Evolutionary conservation across 1,140 invertebrate species (phyloP).

Genomic region (Himalopsyche phryganea): DNA sequence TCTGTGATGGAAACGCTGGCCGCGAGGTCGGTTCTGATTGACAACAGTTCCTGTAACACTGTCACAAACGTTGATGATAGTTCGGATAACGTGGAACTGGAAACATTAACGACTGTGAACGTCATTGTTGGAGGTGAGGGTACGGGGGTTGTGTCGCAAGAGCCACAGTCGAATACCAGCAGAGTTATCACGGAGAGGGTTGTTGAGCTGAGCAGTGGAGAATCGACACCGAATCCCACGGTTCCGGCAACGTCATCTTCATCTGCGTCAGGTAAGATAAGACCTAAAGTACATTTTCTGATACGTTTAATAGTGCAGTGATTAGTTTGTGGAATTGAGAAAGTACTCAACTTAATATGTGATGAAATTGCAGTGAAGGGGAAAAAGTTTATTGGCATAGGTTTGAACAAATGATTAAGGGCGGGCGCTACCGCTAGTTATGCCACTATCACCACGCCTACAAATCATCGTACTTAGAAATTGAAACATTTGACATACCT

Average conservation of each 20-base stretch:
- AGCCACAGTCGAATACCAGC: slow-evolving; percentile 36
- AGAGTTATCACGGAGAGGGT: slow-evolving; percentile 46
- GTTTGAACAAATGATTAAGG: too few relatives aligned
- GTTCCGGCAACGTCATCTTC: slow-evolving; percentile 37
- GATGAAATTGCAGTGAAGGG: too few relatives aligned
- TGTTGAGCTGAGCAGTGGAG: slow-evolving; percentile 40
- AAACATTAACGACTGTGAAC: slow-evolving; percentile 48
- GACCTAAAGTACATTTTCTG: too few relatives aligned
- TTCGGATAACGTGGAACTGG: slow-evolving; percentile 42
- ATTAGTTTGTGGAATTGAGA: too few relatives aligned
- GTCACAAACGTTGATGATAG: slow-evolving; percentile 35
- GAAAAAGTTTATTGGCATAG: too few relatives aligned
- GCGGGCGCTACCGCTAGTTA: too few relatives aligned
- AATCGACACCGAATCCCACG: slow-evolving; percentile 40
- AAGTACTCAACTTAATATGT: too few relatives aligned
- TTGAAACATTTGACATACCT: too few relatives aligned
- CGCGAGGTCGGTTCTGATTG: slow-evolving; percentile 49
- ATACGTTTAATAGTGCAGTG: too few relatives aligned
- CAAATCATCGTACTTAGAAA: too few relatives aligned
- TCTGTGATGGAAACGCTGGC: slow-evolving; percentile 52
- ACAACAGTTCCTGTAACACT: slow-evolving; percentile 38
- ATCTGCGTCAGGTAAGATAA: slow-evolving; percentile 5
- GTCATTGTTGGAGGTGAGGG: slow-evolving; percentile 48
- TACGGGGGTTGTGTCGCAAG: slow-evolving; percentile 29
- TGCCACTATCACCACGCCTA: too few relatives aligned